Conservation (phyloP, 2,888 invertebrate species). For the Mamestra brassicae region DNA sequence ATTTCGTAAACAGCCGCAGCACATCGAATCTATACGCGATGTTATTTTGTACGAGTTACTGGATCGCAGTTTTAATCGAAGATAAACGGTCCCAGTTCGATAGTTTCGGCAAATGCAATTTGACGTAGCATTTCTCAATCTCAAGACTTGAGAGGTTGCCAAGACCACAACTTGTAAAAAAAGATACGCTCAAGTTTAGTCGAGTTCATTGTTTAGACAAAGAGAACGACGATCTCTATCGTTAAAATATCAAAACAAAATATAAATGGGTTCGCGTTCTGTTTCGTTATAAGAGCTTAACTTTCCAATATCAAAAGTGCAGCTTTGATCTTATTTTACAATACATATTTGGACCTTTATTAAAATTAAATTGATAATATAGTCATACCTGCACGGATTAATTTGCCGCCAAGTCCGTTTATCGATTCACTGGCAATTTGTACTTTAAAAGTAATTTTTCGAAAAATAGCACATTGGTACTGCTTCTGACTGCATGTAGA, state of each 20-base stretch:
- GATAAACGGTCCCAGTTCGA: conserved; percentile 32
- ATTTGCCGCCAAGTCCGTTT: too few relatives aligned
- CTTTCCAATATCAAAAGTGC: background rate
- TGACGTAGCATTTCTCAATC: conserved; percentile 21
- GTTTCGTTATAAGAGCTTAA: background rate
- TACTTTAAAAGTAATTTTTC: too few relatives aligned
- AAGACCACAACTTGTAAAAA: conserved; percentile 35
- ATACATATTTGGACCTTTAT: too few relatives aligned
- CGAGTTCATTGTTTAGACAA: conserved; percentile 38
- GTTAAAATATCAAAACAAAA: conserved; percentile 11
- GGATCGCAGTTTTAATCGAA: conserved; percentile 32
- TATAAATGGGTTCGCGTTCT: conserved; percentile 8
- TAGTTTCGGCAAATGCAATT: conserved; percentile 48
- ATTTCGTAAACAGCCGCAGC: background rate
- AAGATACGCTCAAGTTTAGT: conserved; percentile 42
- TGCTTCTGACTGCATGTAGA: too few relatives aligned
- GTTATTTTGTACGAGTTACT: conserved; percentile 24
- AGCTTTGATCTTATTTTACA: background rate
- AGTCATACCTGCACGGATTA: too few relatives aligned
- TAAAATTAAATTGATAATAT: too few relatives aligned
- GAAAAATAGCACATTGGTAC: too few relatives aligned
- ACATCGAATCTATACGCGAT: conserved; percentile 6
- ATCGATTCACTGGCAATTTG: too few relatives aligned
- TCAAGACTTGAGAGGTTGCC: conserved; percentile 41
- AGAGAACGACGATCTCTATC: conserved; percentile 1